Percentiles rank a stretch among this genome's conserved stretches.
Evolutionary conservation across 2,113 vertebrate species (phyloP).

Genomic region (Trichechus manatus): DNA sequence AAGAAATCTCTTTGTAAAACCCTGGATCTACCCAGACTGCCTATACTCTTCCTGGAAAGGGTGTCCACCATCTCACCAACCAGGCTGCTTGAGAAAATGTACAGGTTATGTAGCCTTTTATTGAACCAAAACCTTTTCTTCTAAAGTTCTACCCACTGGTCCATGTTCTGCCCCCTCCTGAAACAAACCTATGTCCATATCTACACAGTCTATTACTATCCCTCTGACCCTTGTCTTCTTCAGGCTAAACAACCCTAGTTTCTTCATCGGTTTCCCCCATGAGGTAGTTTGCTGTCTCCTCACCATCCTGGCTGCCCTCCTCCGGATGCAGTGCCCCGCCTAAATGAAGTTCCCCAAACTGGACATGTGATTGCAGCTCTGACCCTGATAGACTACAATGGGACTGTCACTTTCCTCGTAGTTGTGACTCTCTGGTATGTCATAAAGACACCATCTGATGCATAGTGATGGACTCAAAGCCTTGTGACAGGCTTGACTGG

Average conservation of each 20-base stretch:
- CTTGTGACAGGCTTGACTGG: constrained; percentile 2
- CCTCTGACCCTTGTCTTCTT: not conserved
- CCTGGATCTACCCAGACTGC: not conserved
- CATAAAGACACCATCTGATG: constrained; percentile 56
- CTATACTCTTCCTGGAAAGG: not conserved
- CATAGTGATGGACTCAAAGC: not conserved
- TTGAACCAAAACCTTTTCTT: not conserved
- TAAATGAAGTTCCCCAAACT: not conserved
- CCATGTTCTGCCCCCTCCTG: not conserved
- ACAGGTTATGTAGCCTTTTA: not conserved
- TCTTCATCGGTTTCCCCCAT: not conserved
- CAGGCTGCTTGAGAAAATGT: not conserved
- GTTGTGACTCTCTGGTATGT: constrained; percentile 56
- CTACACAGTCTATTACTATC: not conserved
- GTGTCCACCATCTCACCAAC: not conserved
- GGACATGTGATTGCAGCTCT: not conserved
- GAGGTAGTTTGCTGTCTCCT: not conserved
- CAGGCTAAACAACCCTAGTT: not conserved
- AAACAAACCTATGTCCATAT: not conserved
- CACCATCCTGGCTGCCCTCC: constrained; percentile 65
- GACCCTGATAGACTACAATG: not conserved
- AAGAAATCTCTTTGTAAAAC: constrained; percentile 17
- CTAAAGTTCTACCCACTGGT: not conserved
- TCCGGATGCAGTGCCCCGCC: not conserved
- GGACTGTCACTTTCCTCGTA: not conserved